Conservation (phyloP, 2,113 vertebrate genomes). For the Rhynchomys soricoides region DNA sequence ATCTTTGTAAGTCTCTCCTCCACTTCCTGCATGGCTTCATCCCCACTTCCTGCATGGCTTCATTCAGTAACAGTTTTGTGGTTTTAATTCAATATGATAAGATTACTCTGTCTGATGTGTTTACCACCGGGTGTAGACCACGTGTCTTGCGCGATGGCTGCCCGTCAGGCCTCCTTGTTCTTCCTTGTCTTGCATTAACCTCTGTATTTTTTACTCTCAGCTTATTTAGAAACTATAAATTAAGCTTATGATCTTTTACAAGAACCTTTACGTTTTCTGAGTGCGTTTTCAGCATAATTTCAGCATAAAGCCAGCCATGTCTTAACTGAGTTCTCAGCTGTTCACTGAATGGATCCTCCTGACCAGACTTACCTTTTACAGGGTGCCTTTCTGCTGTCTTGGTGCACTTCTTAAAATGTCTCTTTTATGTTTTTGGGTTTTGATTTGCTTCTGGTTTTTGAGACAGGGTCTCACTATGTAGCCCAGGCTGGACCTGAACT, state of each 20-base stretch:
- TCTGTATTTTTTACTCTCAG: background rate
- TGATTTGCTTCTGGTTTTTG: background rate
- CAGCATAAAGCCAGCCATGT: background rate
- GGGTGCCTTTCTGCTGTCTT: background rate
- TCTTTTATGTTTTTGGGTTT: background rate
- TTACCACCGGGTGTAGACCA: too few species aligned
- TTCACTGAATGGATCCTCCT: rapidly evolving
- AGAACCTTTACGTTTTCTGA: background rate
- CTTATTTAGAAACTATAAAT: background rate
- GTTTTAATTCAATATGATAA: background rate
- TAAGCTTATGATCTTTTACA: background rate
- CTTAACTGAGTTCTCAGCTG: rapidly evolving
- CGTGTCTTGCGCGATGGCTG: background rate
- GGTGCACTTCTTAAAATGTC: background rate
- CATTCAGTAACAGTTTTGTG: background rate
- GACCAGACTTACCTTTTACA: background rate
- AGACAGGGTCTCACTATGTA: background rate
- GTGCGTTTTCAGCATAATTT: background rate
- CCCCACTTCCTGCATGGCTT: background rate
- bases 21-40: background rate
- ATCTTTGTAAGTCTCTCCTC: background rate
- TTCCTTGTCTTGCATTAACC: background rate
- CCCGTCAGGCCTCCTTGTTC: background rate
- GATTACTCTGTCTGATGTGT: background rate
- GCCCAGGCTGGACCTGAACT: background rate